These are phyloP conservation scores for Agapetus fuscipes DNA, from an alignment of 2,888 invertebrate species.

Conservation along the genomic window DNA sequence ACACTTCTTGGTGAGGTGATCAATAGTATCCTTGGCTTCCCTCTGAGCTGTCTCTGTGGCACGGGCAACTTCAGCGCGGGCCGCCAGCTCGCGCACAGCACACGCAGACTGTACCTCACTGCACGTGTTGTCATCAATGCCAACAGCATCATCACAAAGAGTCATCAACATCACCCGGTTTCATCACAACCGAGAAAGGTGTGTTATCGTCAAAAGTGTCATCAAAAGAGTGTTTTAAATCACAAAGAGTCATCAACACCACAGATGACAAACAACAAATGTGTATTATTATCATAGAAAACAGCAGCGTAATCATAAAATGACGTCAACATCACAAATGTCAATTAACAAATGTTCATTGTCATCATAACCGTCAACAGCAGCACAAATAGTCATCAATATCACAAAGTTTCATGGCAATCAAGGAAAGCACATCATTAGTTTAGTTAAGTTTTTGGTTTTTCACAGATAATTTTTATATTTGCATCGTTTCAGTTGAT, in stretches of 20 bases:
- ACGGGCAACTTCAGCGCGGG: slow-evolving; percentile 30
- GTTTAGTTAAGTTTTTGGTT: neutral
- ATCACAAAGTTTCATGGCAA: neutral
- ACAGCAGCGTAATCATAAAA: too few relatives aligned
- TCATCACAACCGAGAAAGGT: neutral
- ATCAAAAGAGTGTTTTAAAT: too few relatives aligned
- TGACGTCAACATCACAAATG: too few relatives aligned
- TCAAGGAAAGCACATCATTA: too few relatives aligned
- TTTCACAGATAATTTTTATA: neutral
- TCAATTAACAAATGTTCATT: too few relatives aligned
- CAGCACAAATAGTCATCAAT: neutral
- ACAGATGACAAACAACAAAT: too few relatives aligned
- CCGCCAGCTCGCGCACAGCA: slow-evolving; percentile 13
- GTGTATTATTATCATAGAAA: too few relatives aligned
- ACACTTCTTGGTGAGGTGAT: slow-evolving; percentile 51
- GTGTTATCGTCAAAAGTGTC: too few relatives aligned
- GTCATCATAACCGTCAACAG: too few relatives aligned
- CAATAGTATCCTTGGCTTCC: slow-evolving; percentile 44
- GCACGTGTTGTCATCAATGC: slow-evolving; percentile 8
- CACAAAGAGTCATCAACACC: too few relatives aligned
- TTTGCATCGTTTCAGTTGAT: neutral
- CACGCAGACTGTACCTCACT: slow-evolving; percentile 39
- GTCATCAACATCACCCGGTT: neutral
- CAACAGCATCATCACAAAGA: too few relatives aligned
- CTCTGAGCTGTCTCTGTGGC: slow-evolving; percentile 39